A percentile compares a stretch with the other conserved stretches of the same genome.
phyloP scores from a whole-genome alignment of 2,113 vertebrate species.

The Tyrannus savana region DNA sequence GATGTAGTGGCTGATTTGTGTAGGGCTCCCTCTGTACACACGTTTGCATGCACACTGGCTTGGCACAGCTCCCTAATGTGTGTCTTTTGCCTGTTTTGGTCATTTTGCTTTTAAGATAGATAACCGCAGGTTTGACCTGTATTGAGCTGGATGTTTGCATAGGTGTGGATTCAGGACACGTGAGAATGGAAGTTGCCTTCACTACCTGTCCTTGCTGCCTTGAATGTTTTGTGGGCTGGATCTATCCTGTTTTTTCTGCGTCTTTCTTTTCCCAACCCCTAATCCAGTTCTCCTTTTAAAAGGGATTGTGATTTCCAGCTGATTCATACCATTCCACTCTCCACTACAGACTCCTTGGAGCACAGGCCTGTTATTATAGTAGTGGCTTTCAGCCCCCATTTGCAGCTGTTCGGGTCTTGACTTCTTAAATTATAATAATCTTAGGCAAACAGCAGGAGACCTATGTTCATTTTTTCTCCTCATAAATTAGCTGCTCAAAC shows the following conservation, averaged over 20 bases:
- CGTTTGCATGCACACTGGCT: accelerated
- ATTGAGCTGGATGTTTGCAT: background rate
- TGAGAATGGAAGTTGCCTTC: background rate
- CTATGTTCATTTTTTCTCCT: background rate
- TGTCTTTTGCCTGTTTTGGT: background rate
- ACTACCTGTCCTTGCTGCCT: background rate
- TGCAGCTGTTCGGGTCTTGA: constrained; percentile 22
- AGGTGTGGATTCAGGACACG: accelerated
- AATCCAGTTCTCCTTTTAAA: background rate
- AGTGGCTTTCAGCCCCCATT: constrained; percentile 9
- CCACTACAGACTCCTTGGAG: background rate
- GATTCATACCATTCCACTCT: background rate
- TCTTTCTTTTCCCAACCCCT: background rate
- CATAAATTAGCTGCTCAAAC: constrained; percentile 30
- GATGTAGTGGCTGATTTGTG: background rate
- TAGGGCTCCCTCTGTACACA: background rate
- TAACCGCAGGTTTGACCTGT: background rate
- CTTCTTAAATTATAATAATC: constrained; percentile 41
- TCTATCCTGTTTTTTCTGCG: background rate
- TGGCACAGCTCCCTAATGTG: background rate
- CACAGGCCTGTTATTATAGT: background rate
- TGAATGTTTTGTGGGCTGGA: background rate
- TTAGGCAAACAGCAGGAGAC: constrained; percentile 20
- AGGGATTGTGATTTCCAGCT: background rate
- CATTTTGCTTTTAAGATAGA: background rate